Conservation (phyloP, 2,888 invertebrate genomes). For the Aleiodes alternator region DNA sequence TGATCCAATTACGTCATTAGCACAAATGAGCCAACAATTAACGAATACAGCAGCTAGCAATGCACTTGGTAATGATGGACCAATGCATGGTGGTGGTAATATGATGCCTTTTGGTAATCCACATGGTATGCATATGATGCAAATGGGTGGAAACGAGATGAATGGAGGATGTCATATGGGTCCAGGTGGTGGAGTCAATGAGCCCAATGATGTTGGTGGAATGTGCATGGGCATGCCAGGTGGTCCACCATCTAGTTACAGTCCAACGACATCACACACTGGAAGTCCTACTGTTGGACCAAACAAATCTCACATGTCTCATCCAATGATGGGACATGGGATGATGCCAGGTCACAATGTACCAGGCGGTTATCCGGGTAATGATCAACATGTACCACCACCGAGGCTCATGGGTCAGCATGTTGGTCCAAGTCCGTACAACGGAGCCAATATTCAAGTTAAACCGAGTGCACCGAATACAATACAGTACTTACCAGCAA, state of each 20-base stretch:
- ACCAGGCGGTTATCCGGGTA: slow-evolving; percentile 55
- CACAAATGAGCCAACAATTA: slow-evolving; percentile 95
- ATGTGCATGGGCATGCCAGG: slow-evolving; percentile 71
- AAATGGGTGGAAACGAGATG: slow-evolving; percentile 73
- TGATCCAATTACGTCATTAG: slow-evolving; percentile 94
- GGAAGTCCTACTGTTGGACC: slow-evolving; percentile 70
- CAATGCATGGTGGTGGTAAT: slow-evolving; percentile 72
- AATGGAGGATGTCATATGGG: slow-evolving; percentile 73
- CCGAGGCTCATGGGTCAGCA: slow-evolving; percentile 70
- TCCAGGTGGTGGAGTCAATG: slow-evolving; percentile 62
- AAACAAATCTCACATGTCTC: slow-evolving; percentile 65
- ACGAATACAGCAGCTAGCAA: slow-evolving; percentile 84
- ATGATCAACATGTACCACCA: slow-evolving; percentile 77
- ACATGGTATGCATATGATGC: slow-evolving; percentile 73
- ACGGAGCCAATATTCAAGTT: slow-evolving; percentile 91
- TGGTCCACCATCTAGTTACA: slow-evolving; percentile 71
- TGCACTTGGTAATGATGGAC: slow-evolving; percentile 78
- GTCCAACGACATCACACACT: slow-evolving; percentile 70
- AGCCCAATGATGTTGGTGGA: slow-evolving; percentile 69
- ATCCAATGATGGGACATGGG: slow-evolving; percentile 70
- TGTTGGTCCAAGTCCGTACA: slow-evolving; percentile 78
- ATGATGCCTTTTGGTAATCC: slow-evolving; percentile 79
- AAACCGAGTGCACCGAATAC: slow-evolving; percentile 98
- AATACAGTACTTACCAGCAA: slow-evolving; percentile 97
- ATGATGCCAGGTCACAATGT: slow-evolving; percentile 67